phyloP scores from a whole-genome alignment of 2,113 vertebrate genomes.

The Apeltes quadracus region DNA sequence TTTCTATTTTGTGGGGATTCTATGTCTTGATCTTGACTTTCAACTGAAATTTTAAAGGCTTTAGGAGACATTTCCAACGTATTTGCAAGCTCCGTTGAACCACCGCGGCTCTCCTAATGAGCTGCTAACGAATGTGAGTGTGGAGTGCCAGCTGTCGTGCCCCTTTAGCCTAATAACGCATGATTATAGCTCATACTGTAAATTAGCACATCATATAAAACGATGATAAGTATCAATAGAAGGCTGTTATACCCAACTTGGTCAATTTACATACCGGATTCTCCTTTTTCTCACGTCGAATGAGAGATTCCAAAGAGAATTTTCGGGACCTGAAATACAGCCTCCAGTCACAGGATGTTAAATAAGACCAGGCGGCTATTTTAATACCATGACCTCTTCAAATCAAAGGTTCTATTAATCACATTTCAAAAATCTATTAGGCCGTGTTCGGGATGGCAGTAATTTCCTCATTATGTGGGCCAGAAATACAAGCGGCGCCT shows the following conservation, averaged over 20 bases:
- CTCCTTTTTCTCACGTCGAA: background rate
- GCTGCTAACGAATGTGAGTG: slow-evolving; percentile 65
- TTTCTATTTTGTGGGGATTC: background rate
- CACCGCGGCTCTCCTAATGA: slow-evolving; percentile 56
- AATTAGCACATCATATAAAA: slow-evolving; percentile 48
- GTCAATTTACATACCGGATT: slow-evolving; percentile 29
- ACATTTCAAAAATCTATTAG: background rate
- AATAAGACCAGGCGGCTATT: background rate
- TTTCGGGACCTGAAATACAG: background rate
- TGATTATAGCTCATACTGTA: slow-evolving; percentile 45
- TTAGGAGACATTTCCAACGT: slow-evolving; percentile 44
- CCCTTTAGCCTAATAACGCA: slow-evolving; percentile 63
- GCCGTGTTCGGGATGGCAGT: background rate
- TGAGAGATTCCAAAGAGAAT: background rate
- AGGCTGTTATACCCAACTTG: slow-evolving; percentile 13
- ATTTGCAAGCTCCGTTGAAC: slow-evolving; percentile 48
- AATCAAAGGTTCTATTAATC: background rate
- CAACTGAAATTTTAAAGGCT: background rate
- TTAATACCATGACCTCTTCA: background rate
- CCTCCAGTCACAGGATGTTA: background rate
- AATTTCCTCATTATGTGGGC: background rate
- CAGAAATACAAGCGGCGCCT: no score
- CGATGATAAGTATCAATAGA: slow-evolving; percentile 47
- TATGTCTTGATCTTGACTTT: background rate
- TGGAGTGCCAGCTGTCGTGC: slow-evolving; percentile 58